Evolutionary conservation across 1,140 invertebrate species (phyloP), one percentile per base, ranked within the genome.

Genomic region (Drosophila mauritiana): DNA sequence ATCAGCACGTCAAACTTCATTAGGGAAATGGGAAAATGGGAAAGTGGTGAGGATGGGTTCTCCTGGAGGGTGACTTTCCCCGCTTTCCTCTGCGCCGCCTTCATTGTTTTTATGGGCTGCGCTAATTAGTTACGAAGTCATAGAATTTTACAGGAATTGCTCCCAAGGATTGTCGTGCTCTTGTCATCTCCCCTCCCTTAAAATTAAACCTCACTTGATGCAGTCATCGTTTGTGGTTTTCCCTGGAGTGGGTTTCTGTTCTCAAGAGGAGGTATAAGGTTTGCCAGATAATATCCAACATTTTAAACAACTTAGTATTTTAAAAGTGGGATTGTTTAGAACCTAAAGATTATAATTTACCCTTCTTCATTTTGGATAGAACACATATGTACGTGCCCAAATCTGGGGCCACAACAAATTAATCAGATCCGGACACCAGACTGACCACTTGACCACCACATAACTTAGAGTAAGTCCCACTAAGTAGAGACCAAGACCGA

Each of bases 121-220:
- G 80, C 90, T 91, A 91, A 91, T 91, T 91, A 91, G 90, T 91
- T 88, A 88, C 85, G 63, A 88, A 91, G 90, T 91, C 90, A 73
- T 91, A 88, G 90, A 91, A 90, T 91, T 91, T 90, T 68, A 86
- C 75, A 89, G 80, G 59, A 79, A 86, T 91, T 76, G 84, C 78
- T 85, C 84, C 77, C 52, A 43, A 79, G 70, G 49, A 62, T 48
- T 82, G 57, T 76, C 65, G 49, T 79, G 80, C 80, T 84, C 69
- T 77, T 80, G 73, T 84, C 80, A 75, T 64, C 59, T 57, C 43
- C 43, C 7, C 15, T 7, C 13, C 15, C 22, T 17, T 5, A 11
- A 36, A 27, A 2, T 45, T 43, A 36, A 11, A 37, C 37, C 45
- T 31, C 52, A 43, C 37, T 80, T 59, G 57, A 81, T 58, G 69